Conservation (phyloP, 2,888 invertebrate genomes). For the Acanthosepion pharaonis region DNA sequence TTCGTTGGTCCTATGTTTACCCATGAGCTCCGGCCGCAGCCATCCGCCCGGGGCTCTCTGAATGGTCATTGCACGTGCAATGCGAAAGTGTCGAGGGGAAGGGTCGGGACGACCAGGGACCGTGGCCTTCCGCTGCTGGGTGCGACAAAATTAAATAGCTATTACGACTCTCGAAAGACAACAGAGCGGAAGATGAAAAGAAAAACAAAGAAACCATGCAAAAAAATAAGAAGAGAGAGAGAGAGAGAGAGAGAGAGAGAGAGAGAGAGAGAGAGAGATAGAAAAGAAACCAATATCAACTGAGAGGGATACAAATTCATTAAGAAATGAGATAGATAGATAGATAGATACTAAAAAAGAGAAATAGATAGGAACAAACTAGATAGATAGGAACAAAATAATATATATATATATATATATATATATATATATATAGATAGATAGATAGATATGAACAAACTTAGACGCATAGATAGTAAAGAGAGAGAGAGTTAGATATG, state of each 20-base stretch:
- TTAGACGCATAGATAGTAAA: no score
- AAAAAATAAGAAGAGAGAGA: neutral
- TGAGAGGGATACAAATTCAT: no score
- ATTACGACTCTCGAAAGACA: neutral
- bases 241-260: neutral
- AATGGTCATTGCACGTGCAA: constrained; percentile 33
- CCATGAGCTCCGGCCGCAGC: neutral
- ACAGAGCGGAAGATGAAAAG: neutral
- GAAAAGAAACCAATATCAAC: neutral
- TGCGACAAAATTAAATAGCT: neutral
- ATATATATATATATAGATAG: no score
- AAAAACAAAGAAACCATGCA: no score
- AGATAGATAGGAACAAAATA: no score
- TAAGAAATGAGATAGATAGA: no score
- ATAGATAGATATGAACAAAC: no score
- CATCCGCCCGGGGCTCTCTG: neutral
- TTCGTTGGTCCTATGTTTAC: neutral
- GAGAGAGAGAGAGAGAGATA: neutral
- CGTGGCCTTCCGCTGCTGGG: neutral
- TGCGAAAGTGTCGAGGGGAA: neutral
- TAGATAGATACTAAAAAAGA: no score
- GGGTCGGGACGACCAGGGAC: neutral
- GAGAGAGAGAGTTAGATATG: no score
- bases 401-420: no score
- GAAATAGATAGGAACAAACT: no score